A percentile compares a stretch with the other conserved stretches of the same genome.
Evolutionary conservation across 2,113 vertebrate species (phyloP).

Genomic region (Corythaeola cristata): DNA sequence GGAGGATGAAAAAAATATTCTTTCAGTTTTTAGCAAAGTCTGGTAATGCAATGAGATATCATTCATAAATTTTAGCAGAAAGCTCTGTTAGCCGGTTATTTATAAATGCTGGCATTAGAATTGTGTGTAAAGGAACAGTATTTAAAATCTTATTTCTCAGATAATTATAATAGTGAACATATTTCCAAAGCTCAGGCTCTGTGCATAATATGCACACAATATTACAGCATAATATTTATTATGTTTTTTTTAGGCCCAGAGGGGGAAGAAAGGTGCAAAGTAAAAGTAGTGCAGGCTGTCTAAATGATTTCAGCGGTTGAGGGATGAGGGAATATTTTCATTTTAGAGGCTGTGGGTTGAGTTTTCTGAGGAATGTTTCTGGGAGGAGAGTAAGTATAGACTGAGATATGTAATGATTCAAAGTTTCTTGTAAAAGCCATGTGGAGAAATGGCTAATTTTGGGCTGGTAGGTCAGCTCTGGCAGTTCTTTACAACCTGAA

Average conservation of each 20-base stretch:
- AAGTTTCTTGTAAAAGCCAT: neutral
- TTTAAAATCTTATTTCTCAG: neutral
- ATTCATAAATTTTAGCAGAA: neutral
- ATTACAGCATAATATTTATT: neutral
- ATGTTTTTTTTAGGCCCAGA: neutral
- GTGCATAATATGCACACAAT: neutral
- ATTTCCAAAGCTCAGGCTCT: neutral
- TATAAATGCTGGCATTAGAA: neutral
- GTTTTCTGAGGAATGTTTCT: neutral
- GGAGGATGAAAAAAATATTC: neutral
- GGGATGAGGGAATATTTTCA: neutral
- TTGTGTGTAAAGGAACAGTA: neutral
- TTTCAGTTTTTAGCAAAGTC: neutral
- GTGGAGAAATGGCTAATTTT: neutral
- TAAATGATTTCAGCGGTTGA: neutral
- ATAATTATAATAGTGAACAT: neutral
- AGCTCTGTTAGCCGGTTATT: neutral
- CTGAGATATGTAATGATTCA: neutral
- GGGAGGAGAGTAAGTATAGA: neutral
- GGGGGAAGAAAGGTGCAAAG: neutral
- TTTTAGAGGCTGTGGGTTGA: neutral
- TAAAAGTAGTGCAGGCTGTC: neutral
- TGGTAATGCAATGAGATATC: neutral
- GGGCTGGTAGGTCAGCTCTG: neutral
- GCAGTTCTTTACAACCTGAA: neutral